phyloP scores from a whole-genome alignment of 1,140 invertebrate species.

The Trichonephila clavata region DNA sequence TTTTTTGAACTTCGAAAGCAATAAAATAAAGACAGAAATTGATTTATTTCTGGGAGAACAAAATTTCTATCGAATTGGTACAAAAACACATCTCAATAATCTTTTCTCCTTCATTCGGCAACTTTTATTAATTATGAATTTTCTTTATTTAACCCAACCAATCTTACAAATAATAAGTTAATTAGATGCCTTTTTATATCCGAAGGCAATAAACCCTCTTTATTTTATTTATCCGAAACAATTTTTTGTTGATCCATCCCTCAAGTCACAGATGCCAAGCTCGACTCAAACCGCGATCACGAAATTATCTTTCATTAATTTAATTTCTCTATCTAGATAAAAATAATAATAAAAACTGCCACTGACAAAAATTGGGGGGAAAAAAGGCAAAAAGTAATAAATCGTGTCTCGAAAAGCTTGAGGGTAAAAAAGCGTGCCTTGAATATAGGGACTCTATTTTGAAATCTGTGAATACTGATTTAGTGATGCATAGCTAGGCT shows the following conservation, averaged over 20 bases:
- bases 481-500: conserved; percentile 32
- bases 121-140: conserved; percentile 19
- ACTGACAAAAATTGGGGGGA: neutral
- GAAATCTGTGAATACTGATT: conserved; percentile 67
- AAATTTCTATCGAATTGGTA: neutral
- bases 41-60: neutral
- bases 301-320: conserved; percentile 66
- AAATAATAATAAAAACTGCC: conserved; percentile 42
- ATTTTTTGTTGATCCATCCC: neutral
- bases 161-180: conserved; percentile 62
- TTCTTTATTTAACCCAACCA: conserved; percentile 7
- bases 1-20: too few relatives aligned
- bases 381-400: neutral
- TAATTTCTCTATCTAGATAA: conserved; percentile 46
- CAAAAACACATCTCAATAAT: neutral
- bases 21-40: neutral
- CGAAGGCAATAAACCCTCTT: conserved; percentile 11
- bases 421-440: conserved; percentile 39
- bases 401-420: neutral
- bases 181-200: conserved; percentile 36
- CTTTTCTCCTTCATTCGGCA: conserved; percentile 6
- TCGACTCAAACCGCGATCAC: conserved; percentile 9
- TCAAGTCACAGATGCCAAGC: neutral
- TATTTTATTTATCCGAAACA: neutral
- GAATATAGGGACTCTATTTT: conserved; percentile 27